Conservation (phyloP, 2,113 vertebrate genomes). For the Engraulis encrasicolus region DNA sequence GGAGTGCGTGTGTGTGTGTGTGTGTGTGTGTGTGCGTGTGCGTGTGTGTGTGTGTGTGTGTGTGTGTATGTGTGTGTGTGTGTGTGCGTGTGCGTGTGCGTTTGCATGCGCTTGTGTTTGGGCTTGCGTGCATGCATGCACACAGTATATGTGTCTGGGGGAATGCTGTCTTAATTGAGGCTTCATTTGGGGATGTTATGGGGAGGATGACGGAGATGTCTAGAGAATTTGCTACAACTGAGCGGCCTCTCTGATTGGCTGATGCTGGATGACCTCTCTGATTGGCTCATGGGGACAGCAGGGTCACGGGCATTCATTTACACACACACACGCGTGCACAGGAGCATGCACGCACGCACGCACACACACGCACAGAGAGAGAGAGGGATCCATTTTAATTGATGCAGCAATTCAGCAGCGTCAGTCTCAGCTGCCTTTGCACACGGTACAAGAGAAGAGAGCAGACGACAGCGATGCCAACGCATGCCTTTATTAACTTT, state of each 20-base stretch:
- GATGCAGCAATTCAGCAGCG: neutral
- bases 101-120: too few species aligned
- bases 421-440: conserved; percentile 38
- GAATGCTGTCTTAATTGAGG: conserved; percentile 61
- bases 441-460: conserved; percentile 38
- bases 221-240: neutral
- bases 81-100: too few species aligned
- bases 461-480: conserved; percentile 26
- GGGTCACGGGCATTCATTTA: conserved; percentile 45
- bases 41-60: too few species aligned
- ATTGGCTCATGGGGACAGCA: conserved; percentile 46
- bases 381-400: too few species aligned
- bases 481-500: conserved; percentile 51
- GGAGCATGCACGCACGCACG: too few species aligned
- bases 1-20: neutral
- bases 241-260: conserved; percentile 52
- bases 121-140: too few species aligned
- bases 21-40: too few species aligned
- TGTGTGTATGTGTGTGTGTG: too few species aligned
- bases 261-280: conserved; percentile 48
- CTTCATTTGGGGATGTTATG: conserved; percentile 62
- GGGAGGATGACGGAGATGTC: conserved; percentile 42
- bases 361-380: too few species aligned
- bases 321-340: too few species aligned
- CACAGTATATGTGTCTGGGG: conserved; percentile 26